These are phyloP conservation scores for Dendronephthya gigantea DNA, from an alignment of 64 coral and sea anemone genomes.

Conservation along the genomic window DNA sequence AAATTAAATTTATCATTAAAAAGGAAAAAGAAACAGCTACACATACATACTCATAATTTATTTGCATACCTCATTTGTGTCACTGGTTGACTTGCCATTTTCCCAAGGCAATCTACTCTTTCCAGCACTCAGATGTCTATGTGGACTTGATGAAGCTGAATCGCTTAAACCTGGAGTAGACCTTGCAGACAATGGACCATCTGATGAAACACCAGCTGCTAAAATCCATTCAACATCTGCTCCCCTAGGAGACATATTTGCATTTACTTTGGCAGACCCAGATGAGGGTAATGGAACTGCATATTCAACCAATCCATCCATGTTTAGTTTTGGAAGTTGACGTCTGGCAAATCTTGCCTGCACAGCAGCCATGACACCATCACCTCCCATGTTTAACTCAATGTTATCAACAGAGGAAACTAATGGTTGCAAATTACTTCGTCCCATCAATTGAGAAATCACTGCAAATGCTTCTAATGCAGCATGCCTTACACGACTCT, in stretches of 20 bases:
- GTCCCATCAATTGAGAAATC: conserved; percentile 95
- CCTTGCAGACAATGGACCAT: conserved; percentile 50
- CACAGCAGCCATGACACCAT: conserved; percentile 81
- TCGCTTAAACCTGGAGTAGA: conserved; percentile 91
- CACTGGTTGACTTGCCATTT: conserved; percentile 12
- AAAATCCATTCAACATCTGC: conserved; percentile 98
- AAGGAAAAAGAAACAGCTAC: no score
- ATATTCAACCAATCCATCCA: conserved; percentile 97
- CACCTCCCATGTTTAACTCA: conserved; percentile 72
- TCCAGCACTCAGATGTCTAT: conserved; percentile 84
- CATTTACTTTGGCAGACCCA: conserved; percentile 59
- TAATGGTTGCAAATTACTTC: conserved; percentile 66
- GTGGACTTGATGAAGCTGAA: conserved; percentile 73
- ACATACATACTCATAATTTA: not conserved
- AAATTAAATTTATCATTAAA: no score
- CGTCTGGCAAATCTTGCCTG: conserved; percentile 76
- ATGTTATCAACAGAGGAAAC: conserved; percentile 62
- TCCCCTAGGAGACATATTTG: conserved; percentile 42
- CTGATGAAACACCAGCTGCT: conserved; percentile 62
- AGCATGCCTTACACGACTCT: conserved; percentile 80
- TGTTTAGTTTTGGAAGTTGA: conserved; percentile 78
- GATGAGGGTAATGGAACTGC: conserved; percentile 79
- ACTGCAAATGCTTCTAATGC: conserved; percentile 96
- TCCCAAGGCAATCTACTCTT: conserved; percentile 88
- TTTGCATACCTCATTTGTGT: not conserved